These are phyloP conservation scores for Linnaemya vulpina DNA, from an alignment of 2,888 invertebrate species.

Conservation along the genomic window DNA sequence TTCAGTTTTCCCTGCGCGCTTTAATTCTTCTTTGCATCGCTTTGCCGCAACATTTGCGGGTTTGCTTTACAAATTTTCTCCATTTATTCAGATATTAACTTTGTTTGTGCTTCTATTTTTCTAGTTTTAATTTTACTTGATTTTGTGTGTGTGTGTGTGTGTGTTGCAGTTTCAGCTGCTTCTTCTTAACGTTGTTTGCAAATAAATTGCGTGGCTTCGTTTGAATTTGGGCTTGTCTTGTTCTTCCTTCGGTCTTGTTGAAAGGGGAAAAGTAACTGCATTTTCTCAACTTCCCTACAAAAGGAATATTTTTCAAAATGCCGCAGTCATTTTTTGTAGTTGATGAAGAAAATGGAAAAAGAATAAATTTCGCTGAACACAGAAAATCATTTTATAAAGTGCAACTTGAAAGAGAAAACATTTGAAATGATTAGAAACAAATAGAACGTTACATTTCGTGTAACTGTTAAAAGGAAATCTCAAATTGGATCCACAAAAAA, in stretches of 20 bases:
- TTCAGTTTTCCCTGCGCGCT: constrained; percentile 17
- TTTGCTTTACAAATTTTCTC: constrained; percentile 49
- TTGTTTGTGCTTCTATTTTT: neutral
- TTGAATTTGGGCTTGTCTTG: constrained; percentile 3
- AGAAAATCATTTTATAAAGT: constrained; percentile 54
- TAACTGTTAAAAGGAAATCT: neutral
- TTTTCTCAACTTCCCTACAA: constrained; percentile 40
- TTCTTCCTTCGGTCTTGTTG: constrained; percentile 23
- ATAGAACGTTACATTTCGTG: constrained; percentile 9
- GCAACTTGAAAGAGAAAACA: constrained; percentile 34
- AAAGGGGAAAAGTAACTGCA: constrained; percentile 34
- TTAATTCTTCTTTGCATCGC: constrained; percentile 33
- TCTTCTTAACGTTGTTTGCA: constrained; percentile 49
- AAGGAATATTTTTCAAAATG: constrained; percentile 37
- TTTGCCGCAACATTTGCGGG: constrained; percentile 45
- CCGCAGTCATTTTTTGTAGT: constrained; percentile 60
- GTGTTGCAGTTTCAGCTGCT: constrained; percentile 31
- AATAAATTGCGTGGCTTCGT: constrained; percentile 62
- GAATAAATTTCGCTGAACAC: neutral
- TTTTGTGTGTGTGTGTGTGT: no score
- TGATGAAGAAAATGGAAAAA: neutral
- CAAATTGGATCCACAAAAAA: constrained; percentile 3
- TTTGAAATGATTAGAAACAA: neutral
- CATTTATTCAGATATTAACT: constrained; percentile 54
- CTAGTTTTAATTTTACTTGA: neutral